phyloP scores from a whole-genome alignment of 2,797 vertebrate genomes.

The Syngnathus rostellatus region DNA sequence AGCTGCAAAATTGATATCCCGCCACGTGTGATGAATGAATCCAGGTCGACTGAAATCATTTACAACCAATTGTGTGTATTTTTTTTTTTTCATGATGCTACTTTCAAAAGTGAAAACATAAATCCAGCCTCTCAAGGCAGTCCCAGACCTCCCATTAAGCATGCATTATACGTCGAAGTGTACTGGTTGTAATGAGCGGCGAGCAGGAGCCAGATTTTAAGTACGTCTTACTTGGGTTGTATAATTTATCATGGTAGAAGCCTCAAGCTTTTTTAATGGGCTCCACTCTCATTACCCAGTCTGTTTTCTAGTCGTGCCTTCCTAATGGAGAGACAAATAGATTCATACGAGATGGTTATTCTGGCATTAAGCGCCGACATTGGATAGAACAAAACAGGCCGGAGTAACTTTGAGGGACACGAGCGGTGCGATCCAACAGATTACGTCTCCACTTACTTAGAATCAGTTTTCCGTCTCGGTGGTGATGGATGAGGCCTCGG shows the following conservation, averaged over 20 bases:
- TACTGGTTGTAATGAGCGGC: constrained; percentile 46
- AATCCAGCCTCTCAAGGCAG: constrained; percentile 45
- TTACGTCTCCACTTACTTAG: constrained; percentile 47
- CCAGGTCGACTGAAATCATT: constrained; percentile 25
- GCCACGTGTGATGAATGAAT: constrained; percentile 38
- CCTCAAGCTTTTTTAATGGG: constrained; percentile 58
- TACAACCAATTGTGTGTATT: constrained; percentile 22
- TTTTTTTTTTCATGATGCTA: constrained; percentile 17
- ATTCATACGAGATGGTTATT: constrained; percentile 61
- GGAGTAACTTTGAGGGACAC: constrained; percentile 20
- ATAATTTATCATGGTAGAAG: constrained; percentile 64
- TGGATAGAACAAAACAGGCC: constrained; percentile 33
- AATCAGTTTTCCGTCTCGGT: constrained; percentile 47
- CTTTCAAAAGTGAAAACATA: constrained; percentile 38
- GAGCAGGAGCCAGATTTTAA: constrained; percentile 55
- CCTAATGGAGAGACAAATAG: constrained; percentile 61
- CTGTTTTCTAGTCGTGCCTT: constrained; percentile 45
- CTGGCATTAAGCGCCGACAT: constrained; percentile 41
- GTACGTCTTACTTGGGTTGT: constrained; percentile 53
- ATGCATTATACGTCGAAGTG: constrained; percentile 61
- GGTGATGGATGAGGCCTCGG: constrained; percentile 43
- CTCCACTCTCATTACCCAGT: constrained; percentile 58
- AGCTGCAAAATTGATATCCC: constrained; percentile 20
- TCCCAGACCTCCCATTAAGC: constrained; percentile 61
- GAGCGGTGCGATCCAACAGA: constrained; percentile 39